phyloP scores from a whole-genome alignment of 2,113 vertebrate genomes.

The Nesogale talazaci region DNA sequence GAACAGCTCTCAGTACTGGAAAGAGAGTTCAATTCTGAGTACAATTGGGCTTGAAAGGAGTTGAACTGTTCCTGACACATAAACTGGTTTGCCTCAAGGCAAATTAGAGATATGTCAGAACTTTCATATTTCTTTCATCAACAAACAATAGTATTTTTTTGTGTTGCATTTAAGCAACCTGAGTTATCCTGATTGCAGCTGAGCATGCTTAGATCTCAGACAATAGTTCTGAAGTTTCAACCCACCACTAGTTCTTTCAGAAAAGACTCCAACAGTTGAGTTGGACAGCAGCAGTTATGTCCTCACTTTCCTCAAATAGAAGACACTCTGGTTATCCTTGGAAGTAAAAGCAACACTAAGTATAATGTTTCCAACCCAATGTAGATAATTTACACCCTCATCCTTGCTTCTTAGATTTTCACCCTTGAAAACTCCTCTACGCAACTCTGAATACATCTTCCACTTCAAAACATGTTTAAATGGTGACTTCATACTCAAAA shows the following conservation, averaged over 20 bases:
- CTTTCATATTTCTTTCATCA: constrained; percentile 71
- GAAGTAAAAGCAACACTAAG: constrained; percentile 39
- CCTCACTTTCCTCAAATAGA: constrained; percentile 17
- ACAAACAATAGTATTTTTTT: constrained; percentile 57
- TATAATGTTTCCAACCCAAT: background rate
- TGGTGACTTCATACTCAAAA: constrained; percentile 63
- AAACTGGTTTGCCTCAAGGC: constrained; percentile 41
- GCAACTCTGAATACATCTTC: background rate
- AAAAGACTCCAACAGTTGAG: background rate
- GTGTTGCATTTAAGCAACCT: background rate
- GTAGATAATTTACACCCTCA: background rate
- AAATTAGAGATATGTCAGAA: constrained; percentile 36
- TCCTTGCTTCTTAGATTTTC: background rate
- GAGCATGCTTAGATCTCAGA: constrained; percentile 34
- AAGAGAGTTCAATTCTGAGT: background rate
- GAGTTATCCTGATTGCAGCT: background rate
- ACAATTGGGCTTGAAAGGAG: background rate
- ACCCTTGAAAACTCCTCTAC: background rate
- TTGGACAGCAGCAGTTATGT: background rate
- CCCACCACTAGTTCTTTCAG: background rate
- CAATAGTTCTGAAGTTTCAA: constrained; percentile 5
- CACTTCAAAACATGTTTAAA: background rate
- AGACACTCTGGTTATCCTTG: background rate
- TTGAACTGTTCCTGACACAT: constrained; percentile 1
- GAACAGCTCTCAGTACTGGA: background rate